Evolutionary conservation across 2,113 vertebrate genomes (phyloP).

Genomic region (Vombatus ursinus): DNA sequence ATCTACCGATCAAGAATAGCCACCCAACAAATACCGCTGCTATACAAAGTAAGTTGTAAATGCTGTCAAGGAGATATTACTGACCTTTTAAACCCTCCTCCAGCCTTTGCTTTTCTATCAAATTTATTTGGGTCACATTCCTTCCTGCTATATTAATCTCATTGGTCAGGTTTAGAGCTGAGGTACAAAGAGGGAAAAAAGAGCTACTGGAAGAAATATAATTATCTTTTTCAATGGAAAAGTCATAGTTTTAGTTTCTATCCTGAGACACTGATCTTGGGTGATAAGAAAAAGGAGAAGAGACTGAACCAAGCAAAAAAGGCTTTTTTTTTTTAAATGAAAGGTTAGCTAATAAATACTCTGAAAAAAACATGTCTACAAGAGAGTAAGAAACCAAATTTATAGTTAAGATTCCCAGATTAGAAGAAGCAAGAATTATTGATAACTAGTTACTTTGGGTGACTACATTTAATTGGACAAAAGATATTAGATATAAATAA

Average conservation of each 20-base stretch:
- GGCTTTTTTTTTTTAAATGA: no score
- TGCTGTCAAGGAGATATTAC: neutral
- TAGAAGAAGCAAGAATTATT: neutral
- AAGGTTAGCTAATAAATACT: no score
- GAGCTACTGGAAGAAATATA: neutral
- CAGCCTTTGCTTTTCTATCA: accelerated
- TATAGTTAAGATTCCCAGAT: neutral
- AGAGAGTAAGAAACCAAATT: neutral
- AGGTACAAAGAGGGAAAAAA: neutral
- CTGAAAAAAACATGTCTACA: neutral
- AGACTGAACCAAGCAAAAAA: neutral
- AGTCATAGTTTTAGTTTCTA: neutral
- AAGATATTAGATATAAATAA: neutral
- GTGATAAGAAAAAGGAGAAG: neutral
- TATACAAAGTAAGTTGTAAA: neutral
- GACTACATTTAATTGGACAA: neutral
- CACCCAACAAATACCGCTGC: neutral
- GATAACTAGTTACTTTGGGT: neutral
- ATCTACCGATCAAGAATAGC: neutral
- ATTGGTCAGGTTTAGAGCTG: neutral
- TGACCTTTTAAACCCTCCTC: neutral
- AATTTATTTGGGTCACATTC: neutral
- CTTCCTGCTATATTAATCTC: neutral
- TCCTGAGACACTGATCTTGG: neutral
- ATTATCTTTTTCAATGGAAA: conserved; percentile 18